Evolutionary conservation across 2,113 vertebrate species (phyloP), one percentile per base, ranked within the genome.

Genomic region (Entomyzon cyanotis): DNA sequence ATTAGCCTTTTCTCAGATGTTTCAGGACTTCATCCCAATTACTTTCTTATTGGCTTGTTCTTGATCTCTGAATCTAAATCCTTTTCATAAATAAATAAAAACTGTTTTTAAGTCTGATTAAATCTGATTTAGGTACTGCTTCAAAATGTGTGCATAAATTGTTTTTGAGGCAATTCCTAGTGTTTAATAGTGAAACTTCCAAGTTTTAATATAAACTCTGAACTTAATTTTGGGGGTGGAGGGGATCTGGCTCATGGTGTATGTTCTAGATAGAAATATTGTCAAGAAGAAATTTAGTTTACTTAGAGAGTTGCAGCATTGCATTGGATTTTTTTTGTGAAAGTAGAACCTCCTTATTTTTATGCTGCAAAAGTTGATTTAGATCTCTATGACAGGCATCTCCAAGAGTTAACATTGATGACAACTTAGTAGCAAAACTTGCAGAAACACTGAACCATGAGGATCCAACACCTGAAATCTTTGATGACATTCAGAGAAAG

Each of bases 401-500:
- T 95, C 99, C 99, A 9, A 98, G 99, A 97, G 99, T 99, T 89
- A 98, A 98, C 95, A 99, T 99, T 91, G 99, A 99, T 91, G 99
- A 99, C 95, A 97, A 95, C 55, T 98, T 98, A 42, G 98, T 99
- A 88, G 97, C 95, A 94, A 98, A 98, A 92, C 98, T 99, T 89
- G 98, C 98, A 92, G 99, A 99, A 95, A 99, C 98, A 82, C 97
- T 99, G 84, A 99, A 98, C 98, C 99, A 98, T 84, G 99, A 99
- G 59, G 99, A 99, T 96, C 99, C 99, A 94, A 99, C 99, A 5
- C 99, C 99, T 8, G 99, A 99, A 96, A 99, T 99, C 92, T 99
- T 99, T 96, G 99, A 99, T 97, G 99, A 99, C 83, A 98, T 99
- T 98, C 99, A 99, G 96, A 99, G 98, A 97, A 99, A 99, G 98